A percentile compares a stretch with the other conserved stretches of the same genome.
Evolutionary conservation across 2,888 invertebrate genomes (phyloP).

Genomic region (Neelides folsomi): DNA sequence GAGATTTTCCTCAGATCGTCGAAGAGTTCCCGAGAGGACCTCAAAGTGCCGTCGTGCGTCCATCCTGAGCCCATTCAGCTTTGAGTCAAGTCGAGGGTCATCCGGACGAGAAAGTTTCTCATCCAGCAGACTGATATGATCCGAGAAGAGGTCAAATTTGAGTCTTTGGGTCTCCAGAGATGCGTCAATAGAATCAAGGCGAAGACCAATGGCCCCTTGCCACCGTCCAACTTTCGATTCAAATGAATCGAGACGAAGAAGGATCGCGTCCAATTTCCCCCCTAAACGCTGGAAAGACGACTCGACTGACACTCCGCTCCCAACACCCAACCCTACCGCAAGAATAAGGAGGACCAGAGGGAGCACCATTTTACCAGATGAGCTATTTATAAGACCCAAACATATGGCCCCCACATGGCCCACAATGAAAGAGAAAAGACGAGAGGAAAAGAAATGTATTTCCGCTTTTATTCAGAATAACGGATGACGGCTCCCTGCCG

Average conservation of each 20-base stretch:
- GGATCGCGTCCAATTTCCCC: constrained; percentile 36
- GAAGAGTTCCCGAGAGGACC: constrained; percentile 10
- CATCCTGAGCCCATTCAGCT: constrained; percentile 24
- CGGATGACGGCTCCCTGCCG: no score
- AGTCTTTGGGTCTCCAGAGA: constrained; percentile 20
- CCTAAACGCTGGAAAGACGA: constrained; percentile 35
- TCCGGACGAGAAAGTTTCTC: constrained; percentile 23
- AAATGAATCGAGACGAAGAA: constrained; percentile 39
- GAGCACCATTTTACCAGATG: not conserved
- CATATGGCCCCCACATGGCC: no score
- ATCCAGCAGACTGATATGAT: constrained; percentile 26
- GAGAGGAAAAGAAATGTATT: no score
- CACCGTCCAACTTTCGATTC: constrained; percentile 39
- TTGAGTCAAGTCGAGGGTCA: constrained; percentile 26
- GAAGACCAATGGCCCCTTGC: constrained; percentile 35
- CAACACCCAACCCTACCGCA: not conserved
- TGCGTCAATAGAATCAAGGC: constrained; percentile 28
- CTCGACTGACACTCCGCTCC: constrained; percentile 10
- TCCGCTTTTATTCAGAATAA: no score
- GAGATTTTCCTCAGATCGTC: constrained; percentile 1
- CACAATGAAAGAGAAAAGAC: no score
- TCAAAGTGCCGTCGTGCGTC: constrained; percentile 30
- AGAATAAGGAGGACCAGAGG: not conserved
- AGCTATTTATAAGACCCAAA: no score
- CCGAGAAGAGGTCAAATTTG: constrained; percentile 26